Percentiles rank a stretch among this genome's conserved stretches.
phyloP scores from a whole-genome alignment of 1,140 invertebrate species.

The Atta texana region DNA sequence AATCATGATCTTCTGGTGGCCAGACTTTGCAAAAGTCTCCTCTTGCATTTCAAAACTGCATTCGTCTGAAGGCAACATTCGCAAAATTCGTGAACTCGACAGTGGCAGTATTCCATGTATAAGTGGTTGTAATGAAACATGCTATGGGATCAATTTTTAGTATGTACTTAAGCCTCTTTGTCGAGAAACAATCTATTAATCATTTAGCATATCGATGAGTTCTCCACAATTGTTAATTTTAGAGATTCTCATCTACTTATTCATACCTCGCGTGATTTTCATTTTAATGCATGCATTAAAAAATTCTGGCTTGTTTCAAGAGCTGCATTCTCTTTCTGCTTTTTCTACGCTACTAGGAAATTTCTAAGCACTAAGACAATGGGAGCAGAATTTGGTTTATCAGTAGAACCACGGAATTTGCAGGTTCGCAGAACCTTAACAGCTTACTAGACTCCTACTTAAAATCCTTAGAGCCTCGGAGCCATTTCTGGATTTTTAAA shows the following conservation, averaged over 20 bases:
- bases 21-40: not conserved
- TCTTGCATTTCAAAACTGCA: not conserved
- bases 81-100: slow-evolving; percentile 11
- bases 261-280: not conserved
- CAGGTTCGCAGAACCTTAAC: slow-evolving; percentile 30
- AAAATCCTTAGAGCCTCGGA: slow-evolving; percentile 26
- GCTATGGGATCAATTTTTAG: not conserved
- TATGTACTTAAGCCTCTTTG: slow-evolving; percentile 12
- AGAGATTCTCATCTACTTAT: not conserved
- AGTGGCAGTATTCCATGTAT: slow-evolving; percentile 31
- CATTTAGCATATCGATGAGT: slow-evolving; percentile 38
- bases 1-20: slow-evolving; percentile 3
- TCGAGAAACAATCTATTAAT: slow-evolving; percentile 31
- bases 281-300: slow-evolving; percentile 17
- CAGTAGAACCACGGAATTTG: slow-evolving; percentile 49
- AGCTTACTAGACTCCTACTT: slow-evolving; percentile 26
- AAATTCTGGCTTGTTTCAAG: slow-evolving; percentile 10
- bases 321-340: not conserved
- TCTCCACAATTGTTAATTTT: slow-evolving; percentile 37
- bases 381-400: slow-evolving; percentile 27
- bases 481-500: slow-evolving; percentile 14
- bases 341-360: slow-evolving; percentile 57
- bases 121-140: not conserved
- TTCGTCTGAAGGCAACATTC: slow-evolving; percentile 8
- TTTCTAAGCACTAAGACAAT: slow-evolving; percentile 61